Evolutionary conservation across 2,888 invertebrate genomes (phyloP).

Genomic region (Gymnocheta viridis): DNA sequence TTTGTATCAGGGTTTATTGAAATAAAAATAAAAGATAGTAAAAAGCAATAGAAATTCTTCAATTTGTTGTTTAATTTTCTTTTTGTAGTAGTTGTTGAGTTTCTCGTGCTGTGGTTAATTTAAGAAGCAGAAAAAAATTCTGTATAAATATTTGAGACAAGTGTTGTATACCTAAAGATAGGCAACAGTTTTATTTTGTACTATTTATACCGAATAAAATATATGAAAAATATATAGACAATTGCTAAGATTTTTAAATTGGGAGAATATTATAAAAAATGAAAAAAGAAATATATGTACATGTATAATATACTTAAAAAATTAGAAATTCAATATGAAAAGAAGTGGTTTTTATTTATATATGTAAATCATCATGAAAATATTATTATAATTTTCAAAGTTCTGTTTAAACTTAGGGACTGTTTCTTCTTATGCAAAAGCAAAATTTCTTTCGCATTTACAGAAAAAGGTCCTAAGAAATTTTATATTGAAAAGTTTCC

Average conservation of each 20-base stretch:
- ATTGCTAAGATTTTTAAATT: background rate
- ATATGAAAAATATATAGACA: background rate
- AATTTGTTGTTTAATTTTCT: background rate
- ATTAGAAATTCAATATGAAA: too few species aligned
- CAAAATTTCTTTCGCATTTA: too few species aligned
- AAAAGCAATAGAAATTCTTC: conserved; percentile 21
- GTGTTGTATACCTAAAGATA: conserved; percentile 43
- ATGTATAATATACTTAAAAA: too few species aligned
- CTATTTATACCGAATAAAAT: background rate
- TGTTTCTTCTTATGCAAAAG: too few species aligned
- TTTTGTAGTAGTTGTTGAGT: background rate
- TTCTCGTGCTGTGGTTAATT: conserved; percentile 34
- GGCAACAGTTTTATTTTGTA: conserved; percentile 23
- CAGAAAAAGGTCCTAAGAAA: too few species aligned
- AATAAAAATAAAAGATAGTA: background rate
- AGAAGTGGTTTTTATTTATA: too few species aligned
- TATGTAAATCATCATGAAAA: too few species aligned
- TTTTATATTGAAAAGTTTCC: too few species aligned
- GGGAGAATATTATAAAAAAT: background rate
- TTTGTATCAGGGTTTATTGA: background rate
- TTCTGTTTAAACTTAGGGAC: too few species aligned
- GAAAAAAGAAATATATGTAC: too few species aligned
- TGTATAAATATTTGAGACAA: conserved; percentile 36
- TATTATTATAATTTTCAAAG: too few species aligned
- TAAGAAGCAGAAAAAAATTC: conserved; percentile 17